A percentile compares a stretch with the other conserved stretches of the same genome.
Conservation (phyloP, 2,797 vertebrate genomes). For the Amazonetta brasiliensis region DNA sequence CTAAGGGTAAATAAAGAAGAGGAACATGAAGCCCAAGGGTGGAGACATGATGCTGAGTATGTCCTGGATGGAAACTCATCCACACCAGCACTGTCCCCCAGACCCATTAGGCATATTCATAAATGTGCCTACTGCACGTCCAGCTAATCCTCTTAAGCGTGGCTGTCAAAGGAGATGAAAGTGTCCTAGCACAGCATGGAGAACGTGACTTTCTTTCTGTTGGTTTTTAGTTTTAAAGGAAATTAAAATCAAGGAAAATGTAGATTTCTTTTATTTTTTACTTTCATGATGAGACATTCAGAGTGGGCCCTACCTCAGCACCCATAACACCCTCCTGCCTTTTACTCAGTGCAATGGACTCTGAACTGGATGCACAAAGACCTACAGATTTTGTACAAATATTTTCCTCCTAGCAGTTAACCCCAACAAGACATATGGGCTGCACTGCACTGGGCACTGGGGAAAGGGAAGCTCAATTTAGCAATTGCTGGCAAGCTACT, state of each 20-base stretch:
- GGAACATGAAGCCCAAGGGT: background rate
- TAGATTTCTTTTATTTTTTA: background rate
- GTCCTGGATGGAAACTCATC: background rate
- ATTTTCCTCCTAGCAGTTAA: background rate
- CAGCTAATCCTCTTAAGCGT: background rate
- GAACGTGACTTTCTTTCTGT: background rate
- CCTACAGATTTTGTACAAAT: background rate
- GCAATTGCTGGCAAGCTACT: background rate
- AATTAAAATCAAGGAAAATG: background rate
- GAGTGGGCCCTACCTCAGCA: background rate
- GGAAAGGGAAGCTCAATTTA: background rate
- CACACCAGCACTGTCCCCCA: background rate
- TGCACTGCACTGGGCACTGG: background rate
- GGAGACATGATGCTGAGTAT: fast-evolving
- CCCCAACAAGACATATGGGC: background rate
- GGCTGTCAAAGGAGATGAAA: background rate
- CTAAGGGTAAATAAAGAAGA: background rate
- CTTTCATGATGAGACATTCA: background rate
- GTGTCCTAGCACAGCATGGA: background rate
- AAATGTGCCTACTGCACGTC: background rate
- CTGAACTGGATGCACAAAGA: background rate
- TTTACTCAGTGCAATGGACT: background rate
- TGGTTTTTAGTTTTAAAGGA: background rate
- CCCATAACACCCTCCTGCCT: background rate
- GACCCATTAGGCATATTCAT: background rate